These are phyloP conservation scores for Bufo gargarizans DNA, from an alignment of 2,113 vertebrate genomes.

Conservation along the genomic window DNA sequence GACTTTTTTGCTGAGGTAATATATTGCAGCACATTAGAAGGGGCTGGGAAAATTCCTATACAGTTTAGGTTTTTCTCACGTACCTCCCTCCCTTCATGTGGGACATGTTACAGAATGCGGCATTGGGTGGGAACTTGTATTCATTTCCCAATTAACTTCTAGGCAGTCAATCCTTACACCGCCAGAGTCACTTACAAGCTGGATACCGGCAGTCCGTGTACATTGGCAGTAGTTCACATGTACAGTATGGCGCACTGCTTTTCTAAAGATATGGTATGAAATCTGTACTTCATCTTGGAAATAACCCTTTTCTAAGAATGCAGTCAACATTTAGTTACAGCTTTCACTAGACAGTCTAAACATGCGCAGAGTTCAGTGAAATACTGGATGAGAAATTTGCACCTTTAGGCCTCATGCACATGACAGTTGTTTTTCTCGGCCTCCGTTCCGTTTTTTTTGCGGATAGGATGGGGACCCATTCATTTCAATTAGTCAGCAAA, in stretches of 20 bases:
- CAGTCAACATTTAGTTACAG: not conserved
- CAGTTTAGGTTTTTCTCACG: slow-evolving; percentile 20
- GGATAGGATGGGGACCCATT: too few species aligned
- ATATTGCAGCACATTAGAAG: not conserved
- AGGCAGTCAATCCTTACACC: not conserved
- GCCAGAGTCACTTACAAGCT: not conserved
- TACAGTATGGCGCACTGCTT: not conserved
- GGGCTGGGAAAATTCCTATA: slow-evolving; percentile 33
- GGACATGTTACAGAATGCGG: not conserved
- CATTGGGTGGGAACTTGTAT: not conserved
- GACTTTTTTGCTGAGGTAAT: not conserved
- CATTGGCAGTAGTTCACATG: not conserved
- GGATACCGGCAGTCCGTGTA: not conserved
- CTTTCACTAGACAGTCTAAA: too few species aligned
- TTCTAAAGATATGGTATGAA: not conserved
- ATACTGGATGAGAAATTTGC: too few species aligned
- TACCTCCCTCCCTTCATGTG: slow-evolving; percentile 4
- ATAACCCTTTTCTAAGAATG: not conserved
- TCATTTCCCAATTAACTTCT: not conserved
- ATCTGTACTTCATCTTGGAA: not conserved
- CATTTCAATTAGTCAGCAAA: too few species aligned
- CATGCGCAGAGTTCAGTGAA: too few species aligned
- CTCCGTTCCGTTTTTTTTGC: too few species aligned
- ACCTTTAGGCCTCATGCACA: too few species aligned
- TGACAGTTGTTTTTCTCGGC: too few species aligned